Base-by-base conservation (phyloP, 2,797 vertebrate genomes). In the Trematomus bernacchii region DNA sequence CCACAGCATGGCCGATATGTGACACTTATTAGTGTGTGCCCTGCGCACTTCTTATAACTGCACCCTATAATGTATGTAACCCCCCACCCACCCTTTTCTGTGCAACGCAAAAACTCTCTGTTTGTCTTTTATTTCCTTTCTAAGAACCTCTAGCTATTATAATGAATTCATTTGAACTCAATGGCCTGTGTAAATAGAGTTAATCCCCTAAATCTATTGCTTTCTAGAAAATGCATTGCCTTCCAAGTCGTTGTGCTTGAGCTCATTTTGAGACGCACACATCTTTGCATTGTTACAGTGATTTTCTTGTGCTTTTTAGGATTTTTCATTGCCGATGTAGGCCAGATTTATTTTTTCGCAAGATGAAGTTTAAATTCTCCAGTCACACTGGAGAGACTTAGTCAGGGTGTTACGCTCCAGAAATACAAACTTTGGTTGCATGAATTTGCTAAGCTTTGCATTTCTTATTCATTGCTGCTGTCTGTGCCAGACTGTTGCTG, bases 11-110 rank as follows among this genome's bases (percentile, higher is more conserved):
- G 23, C 27, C 57, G 18, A 12, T 52, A 4, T 3, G 12, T 33
- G 54, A 53, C 65, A 33, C 18, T 21, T 27, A 19, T 42, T 9
- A 42, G 42, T 61, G 46, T 13, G 63, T 57, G 72, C 54, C 53
- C 19, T 64, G 43, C 71, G 57, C 61, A 75, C 65, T 30, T 77
- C 73, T 80, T 67, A 83, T 80, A 81, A 75, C 58, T 73, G 50
- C 63, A 65, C 6, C 63, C 23, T 58, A 3, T 60, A 71, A 59
- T 42, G 37, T 51, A 60, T 70, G 66, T 46, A 55, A 40, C n/a
- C 37, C 16, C 52, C n/a, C 55, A 54, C 14, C 60, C 33, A 23
- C 14, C 63, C 33, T 37, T 37, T 9, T 37, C 33, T 37, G 33
- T 8, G 8, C 33, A 37, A 23, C 43, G 47, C 33, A 30, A 42